A percentile compares a stretch with the other conserved stretches of the same genome.
Conservation (phyloP, 2,797 vertebrate species). For the Lophotriccus pileatus region DNA sequence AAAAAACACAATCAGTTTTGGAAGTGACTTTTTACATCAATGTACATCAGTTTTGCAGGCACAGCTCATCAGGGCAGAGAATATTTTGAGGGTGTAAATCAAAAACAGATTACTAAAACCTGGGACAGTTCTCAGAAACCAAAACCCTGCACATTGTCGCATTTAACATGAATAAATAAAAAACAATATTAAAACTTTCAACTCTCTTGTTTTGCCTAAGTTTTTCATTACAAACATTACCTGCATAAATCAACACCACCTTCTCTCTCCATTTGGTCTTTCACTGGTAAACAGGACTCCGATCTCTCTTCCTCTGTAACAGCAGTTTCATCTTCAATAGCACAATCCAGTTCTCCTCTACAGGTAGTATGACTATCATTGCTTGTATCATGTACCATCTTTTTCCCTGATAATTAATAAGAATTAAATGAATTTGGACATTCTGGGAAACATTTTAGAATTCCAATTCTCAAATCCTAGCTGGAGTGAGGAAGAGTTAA, state of each 20-base stretch:
- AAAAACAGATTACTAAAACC: background rate
- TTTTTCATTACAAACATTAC: constrained; percentile 38
- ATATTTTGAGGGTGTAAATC: background rate
- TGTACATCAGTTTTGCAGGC: background rate
- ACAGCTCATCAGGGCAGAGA: background rate
- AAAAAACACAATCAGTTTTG: background rate
- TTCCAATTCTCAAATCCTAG: background rate
- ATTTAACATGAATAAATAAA: background rate
- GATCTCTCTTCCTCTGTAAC: background rate
- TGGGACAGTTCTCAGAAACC: background rate
- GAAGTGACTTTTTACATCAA: background rate
- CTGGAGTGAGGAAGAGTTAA: background rate
- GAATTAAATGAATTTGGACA: background rate
- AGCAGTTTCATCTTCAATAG: background rate
- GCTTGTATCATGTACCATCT: background rate
- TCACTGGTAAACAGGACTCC: background rate
- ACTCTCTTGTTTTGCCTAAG: background rate
- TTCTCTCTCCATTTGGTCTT: background rate
- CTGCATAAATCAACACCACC: constrained; percentile 11
- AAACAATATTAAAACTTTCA: background rate
- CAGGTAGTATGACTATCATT: background rate
- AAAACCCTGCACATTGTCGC: background rate
- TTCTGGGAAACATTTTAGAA: background rate
- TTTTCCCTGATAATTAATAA: constrained; percentile 50
- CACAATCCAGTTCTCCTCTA: background rate